Base-by-base conservation (phyloP, 2,797 vertebrate genomes). In the Galagoides demidoff region DNA sequence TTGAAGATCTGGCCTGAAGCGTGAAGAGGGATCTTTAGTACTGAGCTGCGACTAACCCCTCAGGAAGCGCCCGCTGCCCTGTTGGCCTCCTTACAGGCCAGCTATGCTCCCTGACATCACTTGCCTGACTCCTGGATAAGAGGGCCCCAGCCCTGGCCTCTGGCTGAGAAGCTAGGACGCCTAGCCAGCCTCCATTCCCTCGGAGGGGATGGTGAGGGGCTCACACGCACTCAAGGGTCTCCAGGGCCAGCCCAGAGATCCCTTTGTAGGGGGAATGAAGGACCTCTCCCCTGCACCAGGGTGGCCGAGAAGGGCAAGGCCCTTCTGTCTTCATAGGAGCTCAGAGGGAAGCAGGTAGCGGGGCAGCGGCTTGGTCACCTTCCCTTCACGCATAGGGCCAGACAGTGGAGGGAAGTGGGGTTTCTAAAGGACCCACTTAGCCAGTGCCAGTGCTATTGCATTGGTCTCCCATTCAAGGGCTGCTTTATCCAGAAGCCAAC, bases 151-250 rank as follows among this genome's bases (percentile, higher is more conserved):
- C n/a, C 37, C 16, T 13, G 81, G 43, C 29, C 39, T 23, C 73
- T n/a, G 29, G 85, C 59, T 16, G 14, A 27, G 49, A 52, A 23
- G 19, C 57, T 29, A 55, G n/a, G 49, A 17, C 0, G 0, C 13
- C 19, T 2, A 0, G 3, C n/a, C 0, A 0, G 29, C 25, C 34
- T 27, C 79, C 52, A 17, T 1, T 8, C 14, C n/a, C 55, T 5
- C 4, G 0, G 39, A 14, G 43, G 39, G 49, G 9, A 19, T 2
- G 37, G 5, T 1, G 16, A 27, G 3, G 39, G 61, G 52, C 85
- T 23, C 3, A 23, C 37, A 14, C 9, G 39, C 5, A 0, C 57
- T 43, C 11, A 0, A 49, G 31, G 17, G 19, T 43, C 34, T 71
- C 83, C 73, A 0, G 57, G 85, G 55, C 29, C 22, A 63, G 34